Base-by-base conservation (phyloP, 30 jellyfish, hydroid and myxozoan genomes). In the Clytia hemisphaerica region DNA sequence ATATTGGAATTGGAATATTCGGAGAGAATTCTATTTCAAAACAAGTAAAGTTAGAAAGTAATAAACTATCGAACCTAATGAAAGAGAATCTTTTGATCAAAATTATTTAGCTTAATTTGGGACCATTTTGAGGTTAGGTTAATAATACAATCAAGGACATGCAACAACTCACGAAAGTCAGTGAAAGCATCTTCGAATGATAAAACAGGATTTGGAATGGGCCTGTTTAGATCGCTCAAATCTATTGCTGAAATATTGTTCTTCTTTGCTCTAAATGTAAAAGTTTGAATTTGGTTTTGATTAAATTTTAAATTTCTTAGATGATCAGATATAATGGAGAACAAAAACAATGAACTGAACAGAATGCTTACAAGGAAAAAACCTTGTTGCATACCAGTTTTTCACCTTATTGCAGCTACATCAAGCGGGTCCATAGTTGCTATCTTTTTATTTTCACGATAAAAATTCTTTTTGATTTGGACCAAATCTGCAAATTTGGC, bases 171-270 rank as follows among this genome's bases (percentile, higher is more conserved):
- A 87, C 96, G 94, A 49, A 49, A 87, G 51, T 71, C 64, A 34
- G 72, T 81, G 62, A 87, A 87, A 4, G 96, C 96, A 12, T 87
- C 91, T 51, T 79, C 94, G 74, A 87, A 87, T 12, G 93, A 58
- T 1, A 63, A 79, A 0, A 87, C 94, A 3, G 96, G 96, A 50
- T 87, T 87, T 3, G 82, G 92, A 7, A 87, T 60, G 31, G 34
- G 66, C 9, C 48, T 51, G 22, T 45, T 61, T 18, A 4, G 2
- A 2, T 45, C 78, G n/a, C 75, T 62, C 65, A 78, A 14, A 32
- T 68, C 72, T 38, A 58, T 62, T 27, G 77, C 93, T 5, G 89
- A 45, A 28, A 87, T 87, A 51, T 54, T 60, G 60, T 87, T 78
- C 71, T 87, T 87, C 19, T 71, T 80, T 31, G 72, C 55, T 60